Evolutionary conservation across 2,113 vertebrate genomes (phyloP).

Genomic region (Amphiprion percula): DNA sequence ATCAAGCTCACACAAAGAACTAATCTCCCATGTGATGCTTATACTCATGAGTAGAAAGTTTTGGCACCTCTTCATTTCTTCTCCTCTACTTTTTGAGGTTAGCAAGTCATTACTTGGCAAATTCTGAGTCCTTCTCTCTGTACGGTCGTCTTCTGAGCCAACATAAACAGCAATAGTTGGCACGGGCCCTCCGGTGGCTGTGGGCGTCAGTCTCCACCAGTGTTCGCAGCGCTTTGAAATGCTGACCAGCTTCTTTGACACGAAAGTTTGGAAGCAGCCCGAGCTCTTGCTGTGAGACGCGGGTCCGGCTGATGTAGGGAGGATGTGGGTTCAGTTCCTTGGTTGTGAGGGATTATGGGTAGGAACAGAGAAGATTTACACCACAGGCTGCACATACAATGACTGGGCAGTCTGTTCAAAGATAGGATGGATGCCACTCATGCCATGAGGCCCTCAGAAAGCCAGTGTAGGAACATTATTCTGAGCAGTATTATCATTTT

Average conservation of each 20-base stretch:
- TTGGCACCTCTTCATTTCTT: slow-evolving; percentile 28
- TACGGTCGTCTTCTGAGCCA: slow-evolving; percentile 12
- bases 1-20: background rate
- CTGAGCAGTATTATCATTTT: no score
- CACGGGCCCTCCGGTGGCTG: slow-evolving; percentile 26
- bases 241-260: slow-evolving; percentile 53
- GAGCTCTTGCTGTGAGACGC: slow-evolving; percentile 28
- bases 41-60: slow-evolving; percentile 18
- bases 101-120: slow-evolving; percentile 59
- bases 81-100: slow-evolving; percentile 50
- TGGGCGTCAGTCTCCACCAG: slow-evolving; percentile 41
- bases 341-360: background rate
- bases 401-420: slow-evolving; percentile 1
- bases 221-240: slow-evolving; percentile 43
- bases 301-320: background rate
- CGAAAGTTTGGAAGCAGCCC: slow-evolving; percentile 34
- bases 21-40: slow-evolving; percentile 19
- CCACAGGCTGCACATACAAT: no score
- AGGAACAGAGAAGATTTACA: no score
- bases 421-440: background rate
- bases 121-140: slow-evolving; percentile 34
- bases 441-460: background rate
- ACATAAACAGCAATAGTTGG: slow-evolving; percentile 56
- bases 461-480: no score
- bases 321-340: slow-evolving; percentile 27